These are phyloP conservation scores for Excalfactoria chinensis DNA, from an alignment of 2,113 vertebrate species.

Conservation along the genomic window DNA sequence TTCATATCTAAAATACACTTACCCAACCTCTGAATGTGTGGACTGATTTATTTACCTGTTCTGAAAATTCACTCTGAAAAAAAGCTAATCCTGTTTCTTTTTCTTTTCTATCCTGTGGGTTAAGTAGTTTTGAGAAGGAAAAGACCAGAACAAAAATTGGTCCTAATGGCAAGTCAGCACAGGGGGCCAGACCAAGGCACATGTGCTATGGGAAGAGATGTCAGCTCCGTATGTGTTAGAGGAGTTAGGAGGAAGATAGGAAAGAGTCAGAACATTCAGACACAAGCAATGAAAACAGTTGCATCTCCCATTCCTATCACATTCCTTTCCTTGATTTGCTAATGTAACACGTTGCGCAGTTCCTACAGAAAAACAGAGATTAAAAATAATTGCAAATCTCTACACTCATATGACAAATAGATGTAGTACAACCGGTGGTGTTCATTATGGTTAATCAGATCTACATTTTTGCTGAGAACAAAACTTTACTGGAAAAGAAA, in stretches of 20 bases:
- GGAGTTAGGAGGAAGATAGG: neutral
- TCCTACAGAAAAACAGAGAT: neutral
- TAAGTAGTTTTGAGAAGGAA: neutral
- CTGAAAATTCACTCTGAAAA: neutral
- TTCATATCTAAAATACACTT: neutral
- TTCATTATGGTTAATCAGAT: neutral
- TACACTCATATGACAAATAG: neutral
- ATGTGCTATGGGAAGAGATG: neutral
- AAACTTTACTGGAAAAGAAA: neutral
- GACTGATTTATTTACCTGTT: neutral
- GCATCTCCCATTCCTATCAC: neutral
- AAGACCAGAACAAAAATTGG: neutral
- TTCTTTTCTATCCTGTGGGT: neutral
- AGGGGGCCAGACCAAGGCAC: neutral
- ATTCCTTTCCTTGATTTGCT: neutral
- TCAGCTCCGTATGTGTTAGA: neutral
- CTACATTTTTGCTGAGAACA: neutral
- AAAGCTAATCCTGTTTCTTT: neutral
- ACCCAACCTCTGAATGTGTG: neutral
- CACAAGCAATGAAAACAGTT: neutral
- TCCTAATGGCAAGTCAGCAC: neutral
- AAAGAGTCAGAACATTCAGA: neutral
- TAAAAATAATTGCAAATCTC: neutral
- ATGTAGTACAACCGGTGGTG: neutral
- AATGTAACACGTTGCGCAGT: rapidly evolving